phyloP scores from a whole-genome alignment of 2,113 vertebrate species.

The Anthoscopus minutus region DNA sequence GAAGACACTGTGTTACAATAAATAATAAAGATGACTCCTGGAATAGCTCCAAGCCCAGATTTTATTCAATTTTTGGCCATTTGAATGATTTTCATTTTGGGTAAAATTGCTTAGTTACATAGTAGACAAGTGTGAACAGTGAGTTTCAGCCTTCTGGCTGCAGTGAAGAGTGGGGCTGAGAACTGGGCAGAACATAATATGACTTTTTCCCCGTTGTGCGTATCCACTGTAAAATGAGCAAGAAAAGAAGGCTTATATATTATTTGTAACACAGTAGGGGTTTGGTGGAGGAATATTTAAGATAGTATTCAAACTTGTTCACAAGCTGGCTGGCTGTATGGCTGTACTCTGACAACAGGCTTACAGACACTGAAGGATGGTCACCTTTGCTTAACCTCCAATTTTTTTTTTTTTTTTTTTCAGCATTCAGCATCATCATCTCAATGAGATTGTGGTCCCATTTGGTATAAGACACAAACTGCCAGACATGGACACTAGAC shows the following conservation, averaged over 20 bases:
- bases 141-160: neutral
- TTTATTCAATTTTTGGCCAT: neutral
- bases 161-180: neutral
- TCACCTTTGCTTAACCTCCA: neutral
- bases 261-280: neutral
- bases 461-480: neutral
- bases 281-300: too few relatives aligned
- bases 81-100: neutral
- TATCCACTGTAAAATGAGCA: neutral
- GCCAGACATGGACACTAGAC: neutral
- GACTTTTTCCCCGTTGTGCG: neutral
- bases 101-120: neutral
- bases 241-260: neutral
- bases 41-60: neutral
- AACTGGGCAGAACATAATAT: neutral
- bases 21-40: neutral
- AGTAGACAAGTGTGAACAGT: neutral
- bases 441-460: neutral
- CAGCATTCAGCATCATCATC: neutral
- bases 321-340: neutral
- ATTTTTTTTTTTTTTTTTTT: too few relatives aligned
- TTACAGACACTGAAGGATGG: neutral
- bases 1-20: neutral
- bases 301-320: rapidly evolving
- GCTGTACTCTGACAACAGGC: neutral